These are phyloP conservation scores for Sarotherodon lohbergeri DNA, from an alignment of 2,113 vertebrate species.

Conservation along the genomic window DNA sequence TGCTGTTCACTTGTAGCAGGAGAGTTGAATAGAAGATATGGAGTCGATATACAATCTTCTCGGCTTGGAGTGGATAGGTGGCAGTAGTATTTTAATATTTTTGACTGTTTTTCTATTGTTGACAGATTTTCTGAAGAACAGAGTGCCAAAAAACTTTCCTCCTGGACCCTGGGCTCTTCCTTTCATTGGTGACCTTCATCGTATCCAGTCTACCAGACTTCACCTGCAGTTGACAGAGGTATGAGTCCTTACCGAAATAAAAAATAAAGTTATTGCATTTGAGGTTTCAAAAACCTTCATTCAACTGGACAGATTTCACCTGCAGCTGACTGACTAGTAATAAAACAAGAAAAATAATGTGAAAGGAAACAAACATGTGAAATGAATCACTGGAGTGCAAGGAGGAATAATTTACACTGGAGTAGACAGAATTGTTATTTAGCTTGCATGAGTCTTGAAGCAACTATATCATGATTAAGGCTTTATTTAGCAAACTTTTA, in stretches of 20 bases:
- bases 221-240: slow-evolving; percentile 52
- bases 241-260: background rate
- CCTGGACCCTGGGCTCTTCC: slow-evolving; percentile 68
- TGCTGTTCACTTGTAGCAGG: background rate
- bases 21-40: background rate
- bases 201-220: background rate
- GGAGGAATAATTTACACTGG: too few species aligned
- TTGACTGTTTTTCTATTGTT: slow-evolving; percentile 62
- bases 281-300: background rate
- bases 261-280: background rate
- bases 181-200: slow-evolving; percentile 44
- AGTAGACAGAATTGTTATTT: too few species aligned
- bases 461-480: too few species aligned
- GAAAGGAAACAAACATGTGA: too few species aligned
- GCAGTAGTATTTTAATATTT: slow-evolving; percentile 53
- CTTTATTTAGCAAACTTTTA: too few species aligned
- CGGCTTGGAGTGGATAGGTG: slow-evolving; percentile 20
- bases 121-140: slow-evolving; percentile 39
- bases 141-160: slow-evolving; percentile 61
- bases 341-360: background rate
- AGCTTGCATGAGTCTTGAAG: too few species aligned
- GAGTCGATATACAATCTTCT: background rate
- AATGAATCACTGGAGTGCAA: too few species aligned
- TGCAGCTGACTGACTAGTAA: background rate
- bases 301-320: background rate